Percentiles rank a stretch among this genome's conserved stretches.
Conservation (phyloP, 2,113 vertebrate genomes). For the Jacana jacana region DNA sequence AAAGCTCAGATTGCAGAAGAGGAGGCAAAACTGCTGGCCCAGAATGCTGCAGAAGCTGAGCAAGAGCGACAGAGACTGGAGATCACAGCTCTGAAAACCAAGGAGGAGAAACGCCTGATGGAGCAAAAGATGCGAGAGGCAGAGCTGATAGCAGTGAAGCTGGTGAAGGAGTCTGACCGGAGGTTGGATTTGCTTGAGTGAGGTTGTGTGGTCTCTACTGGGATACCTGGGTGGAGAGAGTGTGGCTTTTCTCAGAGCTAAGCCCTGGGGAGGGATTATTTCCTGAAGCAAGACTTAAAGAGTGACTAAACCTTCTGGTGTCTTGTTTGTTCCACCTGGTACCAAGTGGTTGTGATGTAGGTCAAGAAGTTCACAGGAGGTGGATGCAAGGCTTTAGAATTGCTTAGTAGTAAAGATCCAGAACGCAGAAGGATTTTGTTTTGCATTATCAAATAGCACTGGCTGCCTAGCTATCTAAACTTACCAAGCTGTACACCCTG, state of each 20-base stretch:
- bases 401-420: neutral
- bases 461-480: neutral
- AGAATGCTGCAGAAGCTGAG: slow-evolving; percentile 91
- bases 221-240: neutral
- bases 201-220: neutral
- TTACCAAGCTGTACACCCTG: neutral
- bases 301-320: neutral
- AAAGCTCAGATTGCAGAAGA: slow-evolving; percentile 94
- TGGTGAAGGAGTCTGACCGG: slow-evolving; percentile 90
- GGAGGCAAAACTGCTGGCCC: slow-evolving; percentile 90
- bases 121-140: slow-evolving; percentile 95
- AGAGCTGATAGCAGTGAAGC: slow-evolving; percentile 88
- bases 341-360: neutral
- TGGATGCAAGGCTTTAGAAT: neutral
- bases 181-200: slow-evolving; percentile 68
- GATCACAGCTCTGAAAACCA: slow-evolving; percentile 87
- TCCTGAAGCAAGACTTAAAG: neutral
- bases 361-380: neutral
- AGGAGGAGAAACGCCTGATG: slow-evolving; percentile 91
- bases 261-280: neutral
- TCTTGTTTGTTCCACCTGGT: neutral
- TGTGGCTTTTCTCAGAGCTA: neutral
- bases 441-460: neutral
- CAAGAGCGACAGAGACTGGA: slow-evolving; percentile 89
- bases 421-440: neutral